Percentiles rank a stretch among this genome's conserved stretches.
phyloP scores from a whole-genome alignment of 2,888 invertebrate species.

The Lordiphosa andalusiaca region DNA sequence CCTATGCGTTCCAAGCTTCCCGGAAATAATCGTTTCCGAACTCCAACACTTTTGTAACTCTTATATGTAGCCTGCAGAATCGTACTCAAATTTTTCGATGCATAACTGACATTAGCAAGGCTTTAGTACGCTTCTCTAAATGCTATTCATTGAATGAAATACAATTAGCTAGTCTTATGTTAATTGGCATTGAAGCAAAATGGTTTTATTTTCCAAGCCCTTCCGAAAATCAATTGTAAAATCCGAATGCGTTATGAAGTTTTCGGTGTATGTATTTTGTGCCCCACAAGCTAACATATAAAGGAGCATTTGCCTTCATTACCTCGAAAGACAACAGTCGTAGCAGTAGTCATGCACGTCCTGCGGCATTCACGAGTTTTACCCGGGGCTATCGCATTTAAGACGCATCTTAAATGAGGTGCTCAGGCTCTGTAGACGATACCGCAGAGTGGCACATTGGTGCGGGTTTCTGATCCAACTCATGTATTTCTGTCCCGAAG shows the following conservation, averaged over 20 bases:
- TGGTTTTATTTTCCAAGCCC: too few relatives aligned
- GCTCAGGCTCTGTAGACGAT: constrained; percentile 39
- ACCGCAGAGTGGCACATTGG: constrained; percentile 27
- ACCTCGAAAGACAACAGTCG: constrained; percentile 49
- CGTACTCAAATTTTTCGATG: too few relatives aligned
- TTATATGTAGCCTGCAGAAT: too few relatives aligned
- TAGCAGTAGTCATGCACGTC: constrained; percentile 69
- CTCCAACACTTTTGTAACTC: too few relatives aligned
- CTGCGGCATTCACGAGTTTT: constrained; percentile 78
- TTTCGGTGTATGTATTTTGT: constrained; percentile 23
- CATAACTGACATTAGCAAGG: too few relatives aligned
- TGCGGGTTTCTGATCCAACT: constrained; percentile 20
- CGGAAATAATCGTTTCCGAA: too few relatives aligned
- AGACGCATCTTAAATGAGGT: constrained; percentile 75
- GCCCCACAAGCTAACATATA: constrained; percentile 39
- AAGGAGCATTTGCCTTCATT: constrained; percentile 54
- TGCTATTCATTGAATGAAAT: too few relatives aligned
- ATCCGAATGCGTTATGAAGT: constrained; percentile 9
- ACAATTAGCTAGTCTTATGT: too few relatives aligned
- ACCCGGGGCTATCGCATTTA: constrained; percentile 74
- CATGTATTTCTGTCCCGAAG: constrained; percentile 24
- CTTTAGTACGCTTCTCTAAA: too few relatives aligned
- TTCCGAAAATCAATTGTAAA: neutral
- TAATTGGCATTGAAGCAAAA: too few relatives aligned
- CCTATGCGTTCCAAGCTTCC: too few relatives aligned